These are phyloP conservation scores for Notolepis coatsorum DNA, from an alignment of 2,797 vertebrate species.

Conservation along the genomic window DNA sequence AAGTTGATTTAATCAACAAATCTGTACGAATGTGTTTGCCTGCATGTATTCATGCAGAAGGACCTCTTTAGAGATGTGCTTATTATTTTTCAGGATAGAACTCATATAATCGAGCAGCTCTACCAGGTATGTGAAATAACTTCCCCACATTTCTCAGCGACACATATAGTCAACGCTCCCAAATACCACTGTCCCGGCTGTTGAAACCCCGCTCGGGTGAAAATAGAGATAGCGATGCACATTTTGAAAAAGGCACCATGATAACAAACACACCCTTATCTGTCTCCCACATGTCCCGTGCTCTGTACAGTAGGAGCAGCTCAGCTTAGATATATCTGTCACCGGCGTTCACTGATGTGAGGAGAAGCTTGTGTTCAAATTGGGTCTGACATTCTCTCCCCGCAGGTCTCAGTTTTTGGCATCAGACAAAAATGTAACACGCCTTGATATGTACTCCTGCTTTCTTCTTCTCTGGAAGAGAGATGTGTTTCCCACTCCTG, in stretches of 20 bases:
- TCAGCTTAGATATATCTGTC: constrained; percentile 31
- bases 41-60: too few relatives aligned
- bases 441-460: constrained; percentile 43
- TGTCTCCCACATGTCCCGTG: constrained; percentile 15
- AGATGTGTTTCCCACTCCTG: constrained; percentile 14
- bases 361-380: constrained; percentile 43
- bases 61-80: too few relatives aligned
- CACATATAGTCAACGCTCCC: neutral
- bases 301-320: constrained; percentile 14
- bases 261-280: constrained; percentile 1
- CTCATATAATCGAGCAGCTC: too few relatives aligned
- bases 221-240: constrained; percentile 12
- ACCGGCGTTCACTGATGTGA: constrained; percentile 24
- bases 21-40: too few relatives aligned
- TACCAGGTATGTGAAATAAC: constrained; percentile 37
- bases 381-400: constrained; percentile 51
- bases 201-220: constrained; percentile 14
- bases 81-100: too few relatives aligned
- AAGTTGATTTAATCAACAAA: too few relatives aligned
- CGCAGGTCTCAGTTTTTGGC: constrained; percentile 41
- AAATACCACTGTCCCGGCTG: neutral
- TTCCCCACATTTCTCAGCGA: neutral
- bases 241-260: constrained; percentile 31
- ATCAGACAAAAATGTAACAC: constrained; percentile 25
- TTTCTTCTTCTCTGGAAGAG: constrained; percentile 29